These are phyloP conservation scores for Trichopria drosophilae DNA, from an alignment of 2,888 invertebrate species.

Conservation along the genomic window DNA sequence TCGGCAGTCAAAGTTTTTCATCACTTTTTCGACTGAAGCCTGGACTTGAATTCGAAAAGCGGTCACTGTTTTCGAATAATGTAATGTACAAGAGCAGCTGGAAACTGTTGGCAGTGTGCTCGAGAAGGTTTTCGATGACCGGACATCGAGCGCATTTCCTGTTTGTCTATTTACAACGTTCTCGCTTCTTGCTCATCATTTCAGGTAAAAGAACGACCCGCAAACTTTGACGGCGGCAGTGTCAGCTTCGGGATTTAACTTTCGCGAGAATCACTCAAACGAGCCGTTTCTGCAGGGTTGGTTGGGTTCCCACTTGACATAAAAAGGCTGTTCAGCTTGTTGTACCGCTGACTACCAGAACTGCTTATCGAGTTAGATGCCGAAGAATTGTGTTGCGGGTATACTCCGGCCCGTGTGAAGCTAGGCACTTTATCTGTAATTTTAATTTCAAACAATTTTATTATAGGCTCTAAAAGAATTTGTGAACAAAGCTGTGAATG, in stretches of 20 bases:
- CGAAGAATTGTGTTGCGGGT: constrained; percentile 54
- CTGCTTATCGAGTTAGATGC: constrained; percentile 55
- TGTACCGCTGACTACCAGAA: constrained; percentile 55
- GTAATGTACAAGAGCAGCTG: no score
- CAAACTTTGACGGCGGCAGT: no score
- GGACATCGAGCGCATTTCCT: no score
- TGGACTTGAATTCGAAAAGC: no score
- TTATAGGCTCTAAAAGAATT: constrained; percentile 9
- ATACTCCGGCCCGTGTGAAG: constrained; percentile 50
- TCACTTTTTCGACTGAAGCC: no score
- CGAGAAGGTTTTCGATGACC: no score
- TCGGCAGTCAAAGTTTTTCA: constrained; percentile 1
- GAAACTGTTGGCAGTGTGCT: no score
- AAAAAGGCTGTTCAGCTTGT: constrained; percentile 54
- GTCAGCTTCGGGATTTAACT: no score
- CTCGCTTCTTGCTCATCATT: no score
- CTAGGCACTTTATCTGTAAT: constrained; percentile 54
- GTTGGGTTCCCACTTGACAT: constrained; percentile 46
- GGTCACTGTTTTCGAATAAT: no score
- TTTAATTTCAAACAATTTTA: no score
- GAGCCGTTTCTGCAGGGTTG: constrained; percentile 46
- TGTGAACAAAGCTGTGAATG: not conserved
- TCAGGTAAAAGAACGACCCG: no score
- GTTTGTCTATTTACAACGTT: constrained; percentile 1
- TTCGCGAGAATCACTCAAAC: constrained; percentile 52